phyloP scores from a whole-genome alignment of 2,888 invertebrate genomes.

The Ypsolopha sequella region DNA sequence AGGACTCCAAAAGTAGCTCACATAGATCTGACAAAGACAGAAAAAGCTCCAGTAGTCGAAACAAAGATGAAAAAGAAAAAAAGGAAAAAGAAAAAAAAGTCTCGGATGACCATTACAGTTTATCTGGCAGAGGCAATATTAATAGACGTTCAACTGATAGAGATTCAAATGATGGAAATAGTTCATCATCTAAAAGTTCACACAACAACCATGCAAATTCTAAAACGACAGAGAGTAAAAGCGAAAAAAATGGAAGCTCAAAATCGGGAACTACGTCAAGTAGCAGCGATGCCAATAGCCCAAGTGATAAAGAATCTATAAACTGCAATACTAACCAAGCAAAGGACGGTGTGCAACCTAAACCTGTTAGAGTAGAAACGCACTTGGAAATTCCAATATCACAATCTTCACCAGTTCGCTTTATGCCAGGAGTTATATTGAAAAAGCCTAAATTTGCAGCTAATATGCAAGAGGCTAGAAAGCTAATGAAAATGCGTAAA shows the following conservation, averaged over 20 bases:
- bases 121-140: slow-evolving; percentile 73
- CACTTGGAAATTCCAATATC: slow-evolving; percentile 45
- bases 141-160: slow-evolving; percentile 81
- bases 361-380: slow-evolving; percentile 47
- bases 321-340: slow-evolving; percentile 22
- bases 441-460: slow-evolving; percentile 79
- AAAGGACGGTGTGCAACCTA: slow-evolving; percentile 25
- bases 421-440: slow-evolving; percentile 59
- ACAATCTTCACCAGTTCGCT: slow-evolving; percentile 34
- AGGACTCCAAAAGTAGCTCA: slow-evolving; percentile 36
- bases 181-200: slow-evolving; percentile 60
- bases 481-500: slow-evolving; percentile 75
- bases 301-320: slow-evolving; percentile 57
- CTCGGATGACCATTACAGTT: slow-evolving; percentile 79
- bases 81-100: slow-evolving; percentile 64
- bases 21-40: slow-evolving; percentile 55
- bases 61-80: slow-evolving; percentile 52
- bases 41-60: slow-evolving; percentile 37
- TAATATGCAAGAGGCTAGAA: slow-evolving; percentile 75
- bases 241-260: slow-evolving; percentile 49
- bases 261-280: slow-evolving; percentile 57
- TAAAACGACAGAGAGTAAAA: slow-evolving; percentile 45
- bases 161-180: slow-evolving; percentile 82
- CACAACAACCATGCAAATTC: slow-evolving; percentile 34
- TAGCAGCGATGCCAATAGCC: slow-evolving; percentile 55